Conservation (phyloP, 2,888 invertebrate genomes). For the Andrena haemorrhoa region DNA sequence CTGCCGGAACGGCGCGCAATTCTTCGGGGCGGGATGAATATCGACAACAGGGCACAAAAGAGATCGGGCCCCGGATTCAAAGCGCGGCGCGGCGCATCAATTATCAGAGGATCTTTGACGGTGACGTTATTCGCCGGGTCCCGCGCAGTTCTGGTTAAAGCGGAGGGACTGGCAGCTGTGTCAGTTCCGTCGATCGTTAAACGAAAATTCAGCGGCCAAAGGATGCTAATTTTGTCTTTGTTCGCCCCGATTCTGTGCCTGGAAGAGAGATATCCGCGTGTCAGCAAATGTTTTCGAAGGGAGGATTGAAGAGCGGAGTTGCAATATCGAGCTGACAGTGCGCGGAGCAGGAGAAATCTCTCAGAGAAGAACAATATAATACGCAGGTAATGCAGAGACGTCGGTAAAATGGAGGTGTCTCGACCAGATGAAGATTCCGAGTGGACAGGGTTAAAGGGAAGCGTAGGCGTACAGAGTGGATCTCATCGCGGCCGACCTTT, state of each 20-base stretch:
- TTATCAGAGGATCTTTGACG: slow-evolving; percentile 21
- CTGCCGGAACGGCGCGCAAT: slow-evolving; percentile 2
- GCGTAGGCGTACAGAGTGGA: not conserved
- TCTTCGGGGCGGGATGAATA: slow-evolving; percentile 25
- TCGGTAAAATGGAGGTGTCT: not conserved
- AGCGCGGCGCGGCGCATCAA: slow-evolving; percentile 25
- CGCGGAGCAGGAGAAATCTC: no score
- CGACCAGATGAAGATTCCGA: not conserved
- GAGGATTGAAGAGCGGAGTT: no score
- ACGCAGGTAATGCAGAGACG: not conserved
- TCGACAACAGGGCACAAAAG: slow-evolving; percentile 27
- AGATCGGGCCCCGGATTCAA: not conserved
- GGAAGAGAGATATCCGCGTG: no score
- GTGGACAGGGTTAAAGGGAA: not conserved
- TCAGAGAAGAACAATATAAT: no score
- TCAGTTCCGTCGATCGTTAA: not conserved
- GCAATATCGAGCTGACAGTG: no score
- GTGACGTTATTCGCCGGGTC: not conserved
- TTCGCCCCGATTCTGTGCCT: no score
- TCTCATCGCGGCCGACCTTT: not conserved
- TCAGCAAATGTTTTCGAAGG: no score
- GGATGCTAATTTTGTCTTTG: no score
- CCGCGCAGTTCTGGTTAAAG: not conserved
- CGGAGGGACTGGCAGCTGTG: not conserved
- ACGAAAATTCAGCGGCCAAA: no score